Conservation (phyloP, 1,140 invertebrate species). For the Lordiphosa mommai region DNA sequence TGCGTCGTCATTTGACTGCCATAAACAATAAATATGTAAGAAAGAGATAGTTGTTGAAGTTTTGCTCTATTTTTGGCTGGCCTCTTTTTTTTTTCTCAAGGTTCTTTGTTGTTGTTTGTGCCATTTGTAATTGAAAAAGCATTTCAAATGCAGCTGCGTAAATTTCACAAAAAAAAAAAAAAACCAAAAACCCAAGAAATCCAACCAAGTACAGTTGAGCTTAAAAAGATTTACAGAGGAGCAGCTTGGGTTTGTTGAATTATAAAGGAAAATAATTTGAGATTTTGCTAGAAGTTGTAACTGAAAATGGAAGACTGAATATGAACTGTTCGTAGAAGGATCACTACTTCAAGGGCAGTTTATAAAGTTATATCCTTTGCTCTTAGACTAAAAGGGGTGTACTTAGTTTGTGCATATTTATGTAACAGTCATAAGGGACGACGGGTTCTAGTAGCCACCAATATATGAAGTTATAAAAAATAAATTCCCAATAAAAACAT, state of each 20-base stretch:
- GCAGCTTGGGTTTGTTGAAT: conserved; percentile 8
- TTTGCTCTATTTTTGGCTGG: conserved; percentile 60
- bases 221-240: conserved; percentile 26
- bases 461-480: no score
- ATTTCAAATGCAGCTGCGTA: conserved; percentile 73
- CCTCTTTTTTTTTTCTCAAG: conserved; percentile 15
- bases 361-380: no score
- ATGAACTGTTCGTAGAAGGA: no score
- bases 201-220: conserved; percentile 44
- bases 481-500: no score
- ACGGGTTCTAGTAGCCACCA: no score
- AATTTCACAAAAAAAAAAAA: conserved; percentile 20
- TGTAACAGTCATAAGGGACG: no score
- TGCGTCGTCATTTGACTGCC: conserved; percentile 30
- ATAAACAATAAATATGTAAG: background rate
- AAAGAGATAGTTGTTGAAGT: conserved; percentile 25
- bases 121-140: conserved; percentile 64
- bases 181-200: background rate
- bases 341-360: no score
- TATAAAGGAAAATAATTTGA: conserved; percentile 15
- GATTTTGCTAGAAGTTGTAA: no score
- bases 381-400: no score
- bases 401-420: no score
- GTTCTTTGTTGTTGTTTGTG: conserved; percentile 5
- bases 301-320: no score